Percentiles rank a stretch among this genome's conserved stretches.
phyloP scores from a whole-genome alignment of 2,888 invertebrate species.

The Ennomos fuscantarius region DNA sequence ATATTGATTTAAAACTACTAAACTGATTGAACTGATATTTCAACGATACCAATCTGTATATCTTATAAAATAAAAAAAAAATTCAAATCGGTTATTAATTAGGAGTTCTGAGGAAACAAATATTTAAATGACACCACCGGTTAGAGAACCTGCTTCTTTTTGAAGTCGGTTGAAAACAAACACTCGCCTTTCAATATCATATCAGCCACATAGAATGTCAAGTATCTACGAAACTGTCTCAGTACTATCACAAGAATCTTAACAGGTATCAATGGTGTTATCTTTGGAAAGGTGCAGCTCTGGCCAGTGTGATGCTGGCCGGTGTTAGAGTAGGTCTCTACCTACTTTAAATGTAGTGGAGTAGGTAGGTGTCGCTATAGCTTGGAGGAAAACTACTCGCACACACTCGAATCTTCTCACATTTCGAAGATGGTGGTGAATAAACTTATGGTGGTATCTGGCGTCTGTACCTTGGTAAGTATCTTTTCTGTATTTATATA shows the following conservation, averaged over 20 bases:
- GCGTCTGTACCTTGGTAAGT: constrained; percentile 55
- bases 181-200: constrained; percentile 26
- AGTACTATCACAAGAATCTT: constrained; percentile 30
- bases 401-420: constrained; percentile 26
- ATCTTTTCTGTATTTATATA: background rate
- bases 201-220: constrained; percentile 32
- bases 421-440: constrained; percentile 45
- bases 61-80: too few species aligned
- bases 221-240: constrained; percentile 30
- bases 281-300: constrained; percentile 45
- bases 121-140: too few species aligned
- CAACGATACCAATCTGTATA: too few species aligned
- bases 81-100: too few species aligned
- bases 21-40: too few species aligned
- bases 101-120: too few species aligned
- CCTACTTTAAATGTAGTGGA: constrained; percentile 27
- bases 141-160: too few species aligned
- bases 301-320: constrained; percentile 56
- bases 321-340: constrained; percentile 37
- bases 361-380: constrained; percentile 19
- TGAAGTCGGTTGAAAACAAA: too few species aligned
- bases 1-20: too few species aligned
- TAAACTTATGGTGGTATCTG: constrained; percentile 53
- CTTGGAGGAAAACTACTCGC: constrained; percentile 7
- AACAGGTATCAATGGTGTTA: constrained; percentile 42